A percentile compares a stretch with the other conserved stretches of the same genome.
These are phyloP conservation scores for Hydrophis major DNA, from an alignment of 2,797 vertebrate genomes.

Conservation along the genomic window DNA sequence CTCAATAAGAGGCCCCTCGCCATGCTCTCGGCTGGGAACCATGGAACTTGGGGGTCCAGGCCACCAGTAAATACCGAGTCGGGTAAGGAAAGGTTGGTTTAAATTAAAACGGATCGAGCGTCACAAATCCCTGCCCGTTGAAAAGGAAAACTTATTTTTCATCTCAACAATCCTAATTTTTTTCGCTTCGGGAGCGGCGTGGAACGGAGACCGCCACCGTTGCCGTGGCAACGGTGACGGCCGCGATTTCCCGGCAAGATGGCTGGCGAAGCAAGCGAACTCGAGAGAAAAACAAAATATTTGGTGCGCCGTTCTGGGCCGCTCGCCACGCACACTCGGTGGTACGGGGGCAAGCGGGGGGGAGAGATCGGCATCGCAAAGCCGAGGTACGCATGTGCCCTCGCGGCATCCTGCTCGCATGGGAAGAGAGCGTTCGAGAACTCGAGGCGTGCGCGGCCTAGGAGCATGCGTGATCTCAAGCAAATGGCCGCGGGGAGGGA, in stretches of 20 bases:
- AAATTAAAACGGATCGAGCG: background rate
- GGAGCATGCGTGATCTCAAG: too few relatives aligned
- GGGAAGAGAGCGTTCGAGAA: too few relatives aligned
- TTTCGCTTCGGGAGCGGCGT: background rate
- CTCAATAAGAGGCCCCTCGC: too few relatives aligned
- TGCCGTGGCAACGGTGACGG: constrained; percentile 15
- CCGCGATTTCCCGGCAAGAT: background rate
- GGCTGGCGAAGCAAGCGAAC: background rate
- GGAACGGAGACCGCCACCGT: background rate
- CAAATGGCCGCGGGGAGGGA: too few relatives aligned
- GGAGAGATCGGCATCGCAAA: too few relatives aligned
- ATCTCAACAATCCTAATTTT: background rate
- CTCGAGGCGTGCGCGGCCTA: too few relatives aligned
- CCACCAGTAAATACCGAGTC: background rate
- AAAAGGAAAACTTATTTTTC: background rate
- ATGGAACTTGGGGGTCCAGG: background rate
- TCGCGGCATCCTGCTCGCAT: too few relatives aligned
- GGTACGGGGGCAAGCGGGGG: background rate
- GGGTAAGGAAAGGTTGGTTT: background rate
- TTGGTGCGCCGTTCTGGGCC: background rate
- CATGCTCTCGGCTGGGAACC: background rate
- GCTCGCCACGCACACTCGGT: background rate
- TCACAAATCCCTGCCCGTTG: too few relatives aligned
- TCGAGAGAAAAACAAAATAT: background rate
- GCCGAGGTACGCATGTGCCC: too few relatives aligned